Evolutionary conservation across 1,140 invertebrate genomes (phyloP), one percentile per base, ranked within the genome.

Genomic region (Lepidurus couesii): DNA sequence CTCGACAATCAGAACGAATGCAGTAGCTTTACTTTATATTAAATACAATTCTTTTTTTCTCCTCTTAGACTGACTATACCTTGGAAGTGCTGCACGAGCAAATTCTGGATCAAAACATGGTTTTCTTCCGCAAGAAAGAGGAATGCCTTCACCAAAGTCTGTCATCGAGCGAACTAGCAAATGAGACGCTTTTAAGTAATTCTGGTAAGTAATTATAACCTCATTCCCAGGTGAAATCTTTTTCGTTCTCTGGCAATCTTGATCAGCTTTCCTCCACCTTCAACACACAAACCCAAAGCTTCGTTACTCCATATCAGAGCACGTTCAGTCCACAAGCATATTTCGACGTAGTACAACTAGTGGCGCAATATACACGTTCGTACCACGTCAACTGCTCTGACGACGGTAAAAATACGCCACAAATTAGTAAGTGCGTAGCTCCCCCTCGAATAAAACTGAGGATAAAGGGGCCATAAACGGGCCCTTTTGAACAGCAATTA

Each of bases 71-170:
- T 11, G 53, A 65, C 16, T 13, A 65, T 21, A 65, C 53, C 53
- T 21, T 65, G 53, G 53, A 65, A 65, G 53, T 65, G 21, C 53
- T 65, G 53, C 53, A 65, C 21, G 53, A 65, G 8, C 16, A 65
- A 65, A 65, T 65, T 13, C 53, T 65, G n/a, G 53, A 65, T 21
- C 53, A 65, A 21, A 65, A 65, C 53, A 65, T 65, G 53, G 21
- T 65, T 16, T 21, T 65, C 53, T 65, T 65, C 16, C 53, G 53
- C 53, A 65, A 65, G 21, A 5, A 21, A 65, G 53, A n/a, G 53
- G 53, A 65, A 21, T 65, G 53, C 21, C 53, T 65, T 21, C 53
- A 65, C 16, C 4, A 65, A 7, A 9, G 8, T 65, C 13, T 65
- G 9, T 13, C 53, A 65, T 13, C 8, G 53, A 21, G 21, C 34